Percentiles rank a stretch among this genome's conserved stretches.
These are phyloP conservation scores for Terebella lapidaria DNA, from an alignment of 2,888 invertebrate genomes.

Conservation along the genomic window DNA sequence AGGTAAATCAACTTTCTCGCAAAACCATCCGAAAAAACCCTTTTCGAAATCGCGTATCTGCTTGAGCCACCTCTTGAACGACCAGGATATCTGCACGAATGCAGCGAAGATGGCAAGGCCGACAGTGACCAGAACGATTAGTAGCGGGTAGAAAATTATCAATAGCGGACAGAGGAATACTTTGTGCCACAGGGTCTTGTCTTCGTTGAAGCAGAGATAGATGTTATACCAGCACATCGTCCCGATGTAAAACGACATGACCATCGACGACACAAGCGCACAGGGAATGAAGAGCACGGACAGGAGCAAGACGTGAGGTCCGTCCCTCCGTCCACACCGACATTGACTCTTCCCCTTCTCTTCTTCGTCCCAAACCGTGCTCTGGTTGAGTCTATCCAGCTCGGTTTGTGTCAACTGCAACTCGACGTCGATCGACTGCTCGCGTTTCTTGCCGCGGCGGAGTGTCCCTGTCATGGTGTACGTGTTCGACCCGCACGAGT, in stretches of 20 bases:
- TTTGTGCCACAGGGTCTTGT: conserved; percentile 63
- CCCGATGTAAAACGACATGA: conserved; percentile 70
- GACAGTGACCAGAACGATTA: conserved; percentile 64
- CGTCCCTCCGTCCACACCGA: conserved; percentile 59
- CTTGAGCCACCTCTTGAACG: conserved; percentile 66
- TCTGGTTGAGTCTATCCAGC: conserved; percentile 65
- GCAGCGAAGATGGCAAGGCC: conserved; percentile 67
- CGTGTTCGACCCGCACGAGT: neutral
- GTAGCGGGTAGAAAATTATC: conserved; percentile 67
- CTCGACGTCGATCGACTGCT: conserved; percentile 67
- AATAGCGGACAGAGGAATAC: conserved; percentile 65
- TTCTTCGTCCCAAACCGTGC: conserved; percentile 52
- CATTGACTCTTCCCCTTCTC: conserved; percentile 12
- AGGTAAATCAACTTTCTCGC: conserved; percentile 63
- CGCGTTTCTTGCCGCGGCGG: conserved; percentile 66
- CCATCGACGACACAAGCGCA: conserved; percentile 62
- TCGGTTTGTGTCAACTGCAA: conserved; percentile 70
- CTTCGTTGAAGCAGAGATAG: conserved; percentile 67
- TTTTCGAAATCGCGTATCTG: conserved; percentile 72
- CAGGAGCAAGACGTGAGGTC: conserved; percentile 65
- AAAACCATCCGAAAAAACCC: conserved; percentile 75
- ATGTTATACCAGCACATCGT: conserved; percentile 74
- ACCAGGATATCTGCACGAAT: conserved; percentile 66
- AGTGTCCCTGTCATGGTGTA: conserved; percentile 60
- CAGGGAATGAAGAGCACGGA: conserved; percentile 66